A percentile compares a stretch with the other conserved stretches of the same genome.
These are phyloP conservation scores for Steinernema scapterisci DNA, from an alignment of 2,888 invertebrate genomes.

Conservation along the genomic window DNA sequence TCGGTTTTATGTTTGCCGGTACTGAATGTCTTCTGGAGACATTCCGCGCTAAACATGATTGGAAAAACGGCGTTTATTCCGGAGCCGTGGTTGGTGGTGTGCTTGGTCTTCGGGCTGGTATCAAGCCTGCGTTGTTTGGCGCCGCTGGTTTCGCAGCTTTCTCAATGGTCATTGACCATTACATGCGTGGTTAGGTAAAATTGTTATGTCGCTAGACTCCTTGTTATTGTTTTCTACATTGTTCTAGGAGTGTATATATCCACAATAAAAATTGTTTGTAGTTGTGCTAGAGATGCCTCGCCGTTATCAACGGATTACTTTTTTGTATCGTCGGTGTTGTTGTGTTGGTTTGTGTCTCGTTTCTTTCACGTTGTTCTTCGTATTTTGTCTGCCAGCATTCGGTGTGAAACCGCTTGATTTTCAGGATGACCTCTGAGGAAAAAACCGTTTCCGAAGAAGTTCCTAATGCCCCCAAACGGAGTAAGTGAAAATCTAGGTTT, in stretches of 20 bases:
- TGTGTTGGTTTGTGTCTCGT: too few species aligned
- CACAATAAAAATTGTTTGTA: not conserved
- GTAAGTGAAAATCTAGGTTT: too few species aligned
- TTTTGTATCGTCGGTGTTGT: too few species aligned
- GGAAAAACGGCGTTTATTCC: conserved; percentile 79
- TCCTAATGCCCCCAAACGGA: too few species aligned
- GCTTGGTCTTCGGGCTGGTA: conserved; percentile 78
- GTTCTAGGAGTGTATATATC: not conserved
- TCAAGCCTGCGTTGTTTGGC: conserved; percentile 84
- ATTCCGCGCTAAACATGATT: conserved; percentile 86
- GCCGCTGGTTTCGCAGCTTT: conserved; percentile 97
- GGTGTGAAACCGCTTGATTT: too few species aligned
- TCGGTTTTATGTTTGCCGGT: conserved; percentile 89
- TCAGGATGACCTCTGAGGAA: too few species aligned
- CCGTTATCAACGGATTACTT: too few species aligned
- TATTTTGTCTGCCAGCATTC: too few species aligned
- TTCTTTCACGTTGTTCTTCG: too few species aligned
- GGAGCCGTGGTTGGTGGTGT: conserved; percentile 77
- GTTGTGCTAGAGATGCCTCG: too few species aligned
- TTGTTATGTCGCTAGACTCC: not conserved
- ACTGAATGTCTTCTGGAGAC: conserved; percentile 89
- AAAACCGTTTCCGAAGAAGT: too few species aligned
- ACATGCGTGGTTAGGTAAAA: conserved; percentile 48
- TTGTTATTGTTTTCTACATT: conserved; percentile 1
- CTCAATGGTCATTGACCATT: conserved; percentile 91